These are phyloP conservation scores for Anas bahamensis DNA, from an alignment of 2,797 vertebrate species.

Conservation along the genomic window DNA sequence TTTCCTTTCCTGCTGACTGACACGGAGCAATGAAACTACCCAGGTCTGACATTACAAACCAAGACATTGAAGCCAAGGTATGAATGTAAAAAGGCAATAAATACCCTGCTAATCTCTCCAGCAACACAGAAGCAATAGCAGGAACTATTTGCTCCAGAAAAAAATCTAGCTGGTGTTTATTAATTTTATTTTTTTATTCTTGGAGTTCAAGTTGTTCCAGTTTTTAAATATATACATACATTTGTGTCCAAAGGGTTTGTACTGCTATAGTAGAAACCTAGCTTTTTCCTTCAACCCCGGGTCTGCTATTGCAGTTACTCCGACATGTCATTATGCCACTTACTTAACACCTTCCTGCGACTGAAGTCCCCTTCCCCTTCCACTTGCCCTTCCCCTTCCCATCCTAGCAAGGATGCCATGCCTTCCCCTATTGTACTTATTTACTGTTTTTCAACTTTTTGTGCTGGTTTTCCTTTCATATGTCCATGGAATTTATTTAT, in stretches of 20 bases:
- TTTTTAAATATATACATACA: neutral
- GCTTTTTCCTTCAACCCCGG: neutral
- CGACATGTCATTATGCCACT: neutral
- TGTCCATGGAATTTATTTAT: neutral
- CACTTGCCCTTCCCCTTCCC: neutral
- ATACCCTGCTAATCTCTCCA: constrained; percentile 13
- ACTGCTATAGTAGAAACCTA: neutral
- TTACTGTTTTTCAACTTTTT: neutral
- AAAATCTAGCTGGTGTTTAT: neutral
- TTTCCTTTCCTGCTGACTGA: neutral
- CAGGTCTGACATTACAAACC: neutral
- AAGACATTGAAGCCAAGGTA: neutral
- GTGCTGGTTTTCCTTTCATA: neutral
- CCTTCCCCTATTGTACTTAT: neutral
- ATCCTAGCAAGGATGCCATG: neutral
- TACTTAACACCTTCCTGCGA: neutral
- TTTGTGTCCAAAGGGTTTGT: neutral
- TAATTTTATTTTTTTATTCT: neutral
- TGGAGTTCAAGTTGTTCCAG: neutral
- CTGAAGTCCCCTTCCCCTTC: neutral
- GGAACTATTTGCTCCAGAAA: neutral
- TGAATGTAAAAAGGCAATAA: constrained; percentile 30
- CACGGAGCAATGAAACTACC: neutral
- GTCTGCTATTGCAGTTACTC: neutral
- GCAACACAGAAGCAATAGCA: constrained; percentile 19